phyloP scores from a whole-genome alignment of 2,888 invertebrate genomes.

The Fragum whitleyi region DNA sequence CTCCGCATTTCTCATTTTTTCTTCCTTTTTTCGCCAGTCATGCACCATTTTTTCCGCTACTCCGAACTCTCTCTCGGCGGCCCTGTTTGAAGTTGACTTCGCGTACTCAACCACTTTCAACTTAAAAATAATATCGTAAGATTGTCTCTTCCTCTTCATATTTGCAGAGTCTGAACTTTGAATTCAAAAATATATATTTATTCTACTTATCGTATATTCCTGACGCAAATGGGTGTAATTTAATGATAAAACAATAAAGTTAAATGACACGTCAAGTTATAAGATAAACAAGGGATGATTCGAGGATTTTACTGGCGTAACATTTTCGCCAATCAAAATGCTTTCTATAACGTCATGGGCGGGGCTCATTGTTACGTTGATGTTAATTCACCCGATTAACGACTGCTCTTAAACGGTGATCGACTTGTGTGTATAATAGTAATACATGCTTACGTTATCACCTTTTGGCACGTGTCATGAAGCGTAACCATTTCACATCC shows the following conservation, averaged over 20 bases:
- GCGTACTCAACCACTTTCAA: conserved; percentile 36
- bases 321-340: no score
- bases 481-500: no score
- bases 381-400: no score
- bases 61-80: conserved; percentile 24
- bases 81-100: conserved; percentile 22
- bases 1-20: conserved; percentile 10
- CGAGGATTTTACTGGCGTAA: no score
- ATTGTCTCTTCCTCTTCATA: conserved; percentile 32
- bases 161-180: not conserved
- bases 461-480: no score
- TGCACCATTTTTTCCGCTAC: conserved; percentile 30
- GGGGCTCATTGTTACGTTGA: no score
- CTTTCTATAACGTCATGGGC: no score
- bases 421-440: no score
- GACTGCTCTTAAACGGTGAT: no score
- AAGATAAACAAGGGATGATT: no score
- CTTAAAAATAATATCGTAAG: conserved; percentile 64
- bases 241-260: not conserved
- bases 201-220: not conserved
- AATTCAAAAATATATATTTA: not conserved
- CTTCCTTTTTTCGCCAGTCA: conserved; percentile 29
- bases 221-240: not conserved
- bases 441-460: no score
- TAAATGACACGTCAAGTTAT: not conserved